Percentiles rank a stretch among this genome's conserved stretches.
phyloP scores from a whole-genome alignment of 2,888 invertebrate genomes.

The Pristionchus mayeri region DNA sequence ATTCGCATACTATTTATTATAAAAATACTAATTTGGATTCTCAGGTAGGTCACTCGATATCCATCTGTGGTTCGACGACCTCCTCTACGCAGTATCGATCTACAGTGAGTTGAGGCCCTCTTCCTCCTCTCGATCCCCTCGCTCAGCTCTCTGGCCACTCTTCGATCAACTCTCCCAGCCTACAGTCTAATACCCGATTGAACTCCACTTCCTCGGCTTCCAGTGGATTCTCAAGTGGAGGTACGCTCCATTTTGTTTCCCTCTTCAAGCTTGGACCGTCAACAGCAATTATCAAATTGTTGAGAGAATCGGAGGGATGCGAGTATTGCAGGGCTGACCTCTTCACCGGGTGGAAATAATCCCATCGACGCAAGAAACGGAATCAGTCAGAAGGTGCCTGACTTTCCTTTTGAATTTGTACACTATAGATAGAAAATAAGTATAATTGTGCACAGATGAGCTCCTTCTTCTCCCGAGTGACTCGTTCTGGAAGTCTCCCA shows the following conservation, averaged over 20 bases:
- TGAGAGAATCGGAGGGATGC: background rate
- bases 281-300: background rate
- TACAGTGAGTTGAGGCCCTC: background rate
- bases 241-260: background rate
- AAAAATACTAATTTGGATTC: background rate
- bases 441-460: background rate
- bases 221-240: conserved; percentile 42
- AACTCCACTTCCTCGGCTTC: conserved; percentile 24
- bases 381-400: background rate
- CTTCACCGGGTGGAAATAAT: background rate
- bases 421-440: background rate
- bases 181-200: background rate
- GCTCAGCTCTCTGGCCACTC: background rate
- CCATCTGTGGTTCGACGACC: conserved; percentile 9
- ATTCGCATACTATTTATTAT: background rate
- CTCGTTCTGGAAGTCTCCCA: conserved; percentile 36
- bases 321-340: background rate
- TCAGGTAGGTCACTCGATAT: conserved; percentile 3
- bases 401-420: background rate
- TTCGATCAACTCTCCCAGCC: conserved; percentile 8
- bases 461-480: conserved; percentile 19
- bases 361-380: background rate
- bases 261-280: too few relatives aligned
- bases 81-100: conserved; percentile 30
- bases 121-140: background rate